Percentiles rank a stretch among this genome's conserved stretches.
Conservation (phyloP, 2,888 invertebrate genomes). For the Nemurella pictetii region DNA sequence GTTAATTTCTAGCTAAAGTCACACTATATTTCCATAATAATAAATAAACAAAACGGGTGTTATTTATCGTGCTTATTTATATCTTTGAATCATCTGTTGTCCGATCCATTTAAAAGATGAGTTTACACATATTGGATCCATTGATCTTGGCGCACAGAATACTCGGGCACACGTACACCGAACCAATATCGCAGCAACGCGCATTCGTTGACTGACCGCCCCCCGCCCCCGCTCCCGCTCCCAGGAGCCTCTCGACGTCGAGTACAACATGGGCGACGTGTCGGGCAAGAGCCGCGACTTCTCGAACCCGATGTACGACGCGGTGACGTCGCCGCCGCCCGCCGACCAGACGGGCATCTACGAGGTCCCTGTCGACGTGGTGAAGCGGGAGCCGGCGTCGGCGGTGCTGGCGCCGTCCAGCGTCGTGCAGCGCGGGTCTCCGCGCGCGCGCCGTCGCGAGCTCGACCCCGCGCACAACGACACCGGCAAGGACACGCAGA, state of each 20-base stretch:
- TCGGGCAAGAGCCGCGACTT: conserved; percentile 86
- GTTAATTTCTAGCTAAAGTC: no score
- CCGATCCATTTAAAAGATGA: no score
- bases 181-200: no score
- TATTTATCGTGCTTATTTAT: no score
- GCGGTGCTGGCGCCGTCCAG: conserved; percentile 81
- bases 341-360: conserved; percentile 63
- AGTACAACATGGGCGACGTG: conserved; percentile 78
- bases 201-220: no score
- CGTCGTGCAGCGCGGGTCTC: conserved; percentile 75
- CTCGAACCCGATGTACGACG: conserved; percentile 98
- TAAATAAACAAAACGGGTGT: no score
- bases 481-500: conserved; percentile 89
- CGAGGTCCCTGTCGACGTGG: conserved; percentile 76
- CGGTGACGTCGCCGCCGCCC: conserved; percentile 54
- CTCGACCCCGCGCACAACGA: conserved; percentile 81
- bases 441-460: conserved; percentile 73
- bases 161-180: no score
- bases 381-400: conserved; percentile 69
- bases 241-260: conserved; percentile 68
- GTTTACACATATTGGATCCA: no score
- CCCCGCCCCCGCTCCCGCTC: not conserved
- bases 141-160: no score
- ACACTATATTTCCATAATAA: no score
- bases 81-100: no score